phyloP scores from a whole-genome alignment of 35 echinoderm and acorn worm genomes.

The Heliocidaris tuberculata region DNA sequence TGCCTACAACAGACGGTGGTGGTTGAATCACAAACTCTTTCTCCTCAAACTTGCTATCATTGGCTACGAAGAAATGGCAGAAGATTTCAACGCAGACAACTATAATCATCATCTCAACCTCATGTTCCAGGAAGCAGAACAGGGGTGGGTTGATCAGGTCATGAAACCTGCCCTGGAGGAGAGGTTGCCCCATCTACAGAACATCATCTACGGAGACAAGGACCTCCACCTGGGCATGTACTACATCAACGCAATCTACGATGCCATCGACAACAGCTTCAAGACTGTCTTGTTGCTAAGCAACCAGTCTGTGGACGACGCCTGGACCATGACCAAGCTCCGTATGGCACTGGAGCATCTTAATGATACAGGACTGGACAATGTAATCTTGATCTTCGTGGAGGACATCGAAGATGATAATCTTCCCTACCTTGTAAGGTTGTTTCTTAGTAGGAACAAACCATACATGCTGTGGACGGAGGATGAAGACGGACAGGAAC shows the following conservation, averaged over 20 bases:
- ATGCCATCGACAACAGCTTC: conserved; percentile 12
- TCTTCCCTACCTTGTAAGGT: not conserved
- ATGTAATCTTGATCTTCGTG: not conserved
- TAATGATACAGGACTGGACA: not conserved
- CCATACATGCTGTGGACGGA: not conserved
- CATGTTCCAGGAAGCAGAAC: not conserved
- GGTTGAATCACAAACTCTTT: not conserved
- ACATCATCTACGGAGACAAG: not conserved
- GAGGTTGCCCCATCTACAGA: not conserved
- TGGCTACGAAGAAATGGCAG: not conserved
- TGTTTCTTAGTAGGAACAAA: not conserved
- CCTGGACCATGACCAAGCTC: not conserved
- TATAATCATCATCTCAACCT: not conserved
- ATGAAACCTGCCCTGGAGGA: not conserved
- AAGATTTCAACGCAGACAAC: not conserved
- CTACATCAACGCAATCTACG: not conserved
- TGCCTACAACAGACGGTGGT: not conserved
- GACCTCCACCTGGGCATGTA: not conserved
- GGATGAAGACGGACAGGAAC: not conserved
- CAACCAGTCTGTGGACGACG: not conserved
- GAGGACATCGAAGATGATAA: not conserved
- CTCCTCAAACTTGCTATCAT: not conserved
- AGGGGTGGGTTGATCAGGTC: not conserved
- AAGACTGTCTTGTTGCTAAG: not conserved
- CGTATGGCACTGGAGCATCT: not conserved